Conservation (phyloP, 2,797 vertebrate species). For the Leucoraja ocellata region DNA sequence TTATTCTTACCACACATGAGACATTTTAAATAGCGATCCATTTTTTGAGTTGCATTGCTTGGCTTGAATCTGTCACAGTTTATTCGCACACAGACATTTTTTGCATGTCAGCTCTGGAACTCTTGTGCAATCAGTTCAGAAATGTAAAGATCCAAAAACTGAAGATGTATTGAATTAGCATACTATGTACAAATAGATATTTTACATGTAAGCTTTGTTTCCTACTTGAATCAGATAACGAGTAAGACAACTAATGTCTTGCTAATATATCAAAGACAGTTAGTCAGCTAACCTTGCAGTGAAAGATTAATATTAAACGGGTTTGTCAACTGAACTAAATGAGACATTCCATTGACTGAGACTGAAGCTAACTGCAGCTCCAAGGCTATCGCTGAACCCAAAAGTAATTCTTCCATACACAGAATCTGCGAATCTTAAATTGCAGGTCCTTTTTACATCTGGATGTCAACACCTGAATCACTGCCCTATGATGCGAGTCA, state of each 20-base stretch:
- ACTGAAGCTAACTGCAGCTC: not conserved
- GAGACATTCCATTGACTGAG: not conserved
- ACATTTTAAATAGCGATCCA: not conserved
- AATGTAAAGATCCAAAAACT: not conserved
- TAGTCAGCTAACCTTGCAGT: not conserved
- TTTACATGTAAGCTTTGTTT: not conserved
- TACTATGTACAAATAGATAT: not conserved
- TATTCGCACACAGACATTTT: not conserved
- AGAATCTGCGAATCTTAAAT: not conserved
- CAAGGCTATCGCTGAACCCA: not conserved
- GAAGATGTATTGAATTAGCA: not conserved
- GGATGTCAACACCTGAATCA: not conserved
- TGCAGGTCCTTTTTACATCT: not conserved
- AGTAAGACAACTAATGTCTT: not conserved
- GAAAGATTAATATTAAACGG: not conserved
- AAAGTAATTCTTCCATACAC: not conserved
- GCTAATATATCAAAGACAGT: not conserved
- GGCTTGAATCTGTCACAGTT: not conserved
- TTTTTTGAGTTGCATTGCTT: not conserved
- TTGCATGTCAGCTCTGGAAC: not conserved
- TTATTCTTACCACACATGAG: not conserved
- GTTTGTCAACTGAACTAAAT: not conserved
- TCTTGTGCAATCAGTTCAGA: not conserved
- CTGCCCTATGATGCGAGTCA: not conserved
- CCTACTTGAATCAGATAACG: not conserved